Evolutionary conservation across 2,113 vertebrate species (phyloP), one percentile per base, ranked within the genome.

Genomic region (Capreolus pygargus): DNA sequence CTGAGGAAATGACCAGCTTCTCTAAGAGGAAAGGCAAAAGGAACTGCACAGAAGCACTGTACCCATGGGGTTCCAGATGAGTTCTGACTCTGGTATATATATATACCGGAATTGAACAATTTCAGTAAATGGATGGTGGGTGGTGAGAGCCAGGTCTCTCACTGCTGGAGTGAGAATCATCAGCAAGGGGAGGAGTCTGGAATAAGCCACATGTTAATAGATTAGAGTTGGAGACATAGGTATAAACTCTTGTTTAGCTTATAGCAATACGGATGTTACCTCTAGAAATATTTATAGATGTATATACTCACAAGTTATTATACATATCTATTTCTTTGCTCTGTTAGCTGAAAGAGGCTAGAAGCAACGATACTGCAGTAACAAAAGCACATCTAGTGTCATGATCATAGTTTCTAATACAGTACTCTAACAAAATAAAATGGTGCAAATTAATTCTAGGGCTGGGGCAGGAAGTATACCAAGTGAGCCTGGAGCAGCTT

Each of bases 1-100:
- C 30, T 70, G 95, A 58, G 76, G 86, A 92, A 87, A 94, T 87
- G 39, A 91, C 17, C 95, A 27, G 11, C 79, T 92, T 90, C 55
- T 81, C 33, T 47, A 86, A 78, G 61, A 89, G 13, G 28, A 92
- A 94, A 60, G 92, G 52, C 45, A 79, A 76, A 70, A 94, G 47
- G 25, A 61, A n/a, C 23, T 54, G 11, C 58, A 54, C 4, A 28
- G 36, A 70, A 94, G 19, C 36, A 54, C 8, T 16, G 12, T 33
- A 28, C 50, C 13, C 25, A 10, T 1, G 3, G 50, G 47, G 45
- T 27, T 45, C 4, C n/a, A 45, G n/a, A 43, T 74, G 15, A 90
- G 60, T 90, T 97, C 57, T 88, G 47, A 95, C 92, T 47, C 47
- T 82, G 36, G 21, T 74, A 89, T 14, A 81, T n/a, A 55, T 39